These are phyloP conservation scores for Orchestia grillus DNA, from an alignment of 1,140 invertebrate genomes.

Conservation along the genomic window DNA sequence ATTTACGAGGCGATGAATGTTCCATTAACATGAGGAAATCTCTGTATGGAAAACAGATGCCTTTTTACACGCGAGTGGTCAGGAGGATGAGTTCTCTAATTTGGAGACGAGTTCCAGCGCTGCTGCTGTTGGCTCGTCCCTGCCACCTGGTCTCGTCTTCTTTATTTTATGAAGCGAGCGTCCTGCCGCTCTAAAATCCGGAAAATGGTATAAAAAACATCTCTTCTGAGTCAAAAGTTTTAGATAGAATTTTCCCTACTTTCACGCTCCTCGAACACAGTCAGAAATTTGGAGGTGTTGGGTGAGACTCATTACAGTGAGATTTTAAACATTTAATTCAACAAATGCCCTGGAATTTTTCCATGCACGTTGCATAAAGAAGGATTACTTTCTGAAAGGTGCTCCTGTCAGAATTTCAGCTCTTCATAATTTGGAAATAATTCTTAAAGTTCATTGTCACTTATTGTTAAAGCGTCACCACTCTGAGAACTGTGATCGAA, in stretches of 20 bases:
- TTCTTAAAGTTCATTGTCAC: too few species aligned
- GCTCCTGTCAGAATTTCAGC: not conserved
- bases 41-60: conserved; percentile 35
- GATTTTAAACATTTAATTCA: not conserved
- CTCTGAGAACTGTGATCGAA: not conserved
- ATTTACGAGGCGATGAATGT: conserved; percentile 50
- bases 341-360: not conserved
- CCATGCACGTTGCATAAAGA: not conserved
- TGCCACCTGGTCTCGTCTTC: not conserved
- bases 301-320: not conserved
- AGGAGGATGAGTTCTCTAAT: not conserved
- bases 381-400: not conserved
- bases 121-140: not conserved
- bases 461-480: not conserved
- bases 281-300: not conserved
- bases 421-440: too few species aligned
- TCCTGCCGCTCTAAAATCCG: not conserved
- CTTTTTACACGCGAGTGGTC: conserved; percentile 33
- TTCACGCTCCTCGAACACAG: not conserved
- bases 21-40: conserved; percentile 38
- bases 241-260: not conserved
- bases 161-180: not conserved
- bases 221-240: not conserved
- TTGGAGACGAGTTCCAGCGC: not conserved
- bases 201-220: not conserved